phyloP scores from a whole-genome alignment of 2,797 vertebrate species.

The Microchirus variegatus region DNA sequence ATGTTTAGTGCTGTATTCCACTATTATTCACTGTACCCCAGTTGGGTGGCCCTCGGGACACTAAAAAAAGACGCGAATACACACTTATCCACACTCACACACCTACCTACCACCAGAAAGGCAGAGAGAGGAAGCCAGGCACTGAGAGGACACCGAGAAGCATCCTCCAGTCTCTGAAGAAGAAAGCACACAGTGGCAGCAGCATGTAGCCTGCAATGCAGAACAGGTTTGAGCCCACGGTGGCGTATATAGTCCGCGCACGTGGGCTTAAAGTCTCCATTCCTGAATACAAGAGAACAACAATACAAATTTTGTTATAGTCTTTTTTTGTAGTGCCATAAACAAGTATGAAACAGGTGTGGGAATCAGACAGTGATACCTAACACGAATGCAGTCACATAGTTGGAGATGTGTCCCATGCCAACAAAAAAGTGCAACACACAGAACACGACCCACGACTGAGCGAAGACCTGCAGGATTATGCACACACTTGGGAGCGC shows the following conservation, averaged over 20 bases:
- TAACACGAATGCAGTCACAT: conserved; percentile 90
- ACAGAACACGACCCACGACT: conserved; percentile 87
- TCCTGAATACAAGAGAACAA: conserved; percentile 72
- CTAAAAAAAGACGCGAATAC: too few relatives aligned
- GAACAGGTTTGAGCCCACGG: conserved; percentile 85
- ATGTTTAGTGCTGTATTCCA: too few relatives aligned
- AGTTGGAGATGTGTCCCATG: conserved; percentile 88
- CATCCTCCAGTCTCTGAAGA: conserved; percentile 88
- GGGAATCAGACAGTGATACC: conserved; percentile 74
- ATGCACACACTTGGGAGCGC: conserved; percentile 85
- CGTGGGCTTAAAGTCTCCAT: conserved; percentile 86
- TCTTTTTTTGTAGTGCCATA: not conserved
- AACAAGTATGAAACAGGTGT: not conserved
- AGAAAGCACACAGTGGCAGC: conserved; percentile 86
- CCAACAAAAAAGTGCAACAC: conserved; percentile 85
- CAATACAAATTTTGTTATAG: not conserved
- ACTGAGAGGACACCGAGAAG: conserved; percentile 81
- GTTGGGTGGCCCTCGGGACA: too few relatives aligned
- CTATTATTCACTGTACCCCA: too few relatives aligned
- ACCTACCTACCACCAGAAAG: conserved; percentile 91
- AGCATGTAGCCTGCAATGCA: conserved; percentile 89
- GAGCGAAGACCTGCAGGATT: conserved; percentile 87
- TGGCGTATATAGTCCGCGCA: conserved; percentile 85
- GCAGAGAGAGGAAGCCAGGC: conserved; percentile 80
- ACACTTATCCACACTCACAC: conserved; percentile 19